Conservation (phyloP, 2,888 invertebrate species). For the Drosophila multiciliata region DNA sequence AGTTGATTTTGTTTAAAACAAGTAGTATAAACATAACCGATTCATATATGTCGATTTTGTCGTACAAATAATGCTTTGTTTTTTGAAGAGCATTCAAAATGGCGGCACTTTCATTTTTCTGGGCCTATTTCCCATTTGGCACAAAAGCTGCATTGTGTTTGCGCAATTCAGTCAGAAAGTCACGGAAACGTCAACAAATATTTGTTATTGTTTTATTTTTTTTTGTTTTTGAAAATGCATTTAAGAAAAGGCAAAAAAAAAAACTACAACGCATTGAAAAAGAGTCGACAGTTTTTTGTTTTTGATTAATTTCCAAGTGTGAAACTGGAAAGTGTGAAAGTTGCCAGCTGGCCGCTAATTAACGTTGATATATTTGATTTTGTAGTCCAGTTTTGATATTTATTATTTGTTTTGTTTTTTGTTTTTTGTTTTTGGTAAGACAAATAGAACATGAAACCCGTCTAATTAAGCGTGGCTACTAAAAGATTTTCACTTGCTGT, state of each 20-base stretch:
- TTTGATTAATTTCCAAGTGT: constrained; percentile 70
- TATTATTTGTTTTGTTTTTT: constrained; percentile 1
- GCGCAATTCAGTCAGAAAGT: constrained; percentile 6
- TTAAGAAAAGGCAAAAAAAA: constrained; percentile 15
- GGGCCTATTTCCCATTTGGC: constrained; percentile 2
- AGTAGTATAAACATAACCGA: constrained; percentile 1
- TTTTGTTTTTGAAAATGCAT: constrained; percentile 52
- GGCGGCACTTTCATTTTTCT: constrained; percentile 9
- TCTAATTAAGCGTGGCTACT: constrained; percentile 55
- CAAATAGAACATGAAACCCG: constrained; percentile 67
- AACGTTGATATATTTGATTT: constrained; percentile 66
- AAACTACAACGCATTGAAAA: constrained; percentile 10
- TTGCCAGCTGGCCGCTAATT: constrained; percentile 62
- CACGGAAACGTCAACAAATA: constrained; percentile 31
- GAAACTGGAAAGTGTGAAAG: constrained; percentile 77
- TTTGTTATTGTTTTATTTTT: constrained; percentile 26
- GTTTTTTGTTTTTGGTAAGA: constrained; percentile 26
- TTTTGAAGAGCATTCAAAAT: background rate
- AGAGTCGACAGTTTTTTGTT: constrained; percentile 8
- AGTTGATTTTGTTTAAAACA: constrained; percentile 1
- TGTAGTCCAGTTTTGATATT: constrained; percentile 34
- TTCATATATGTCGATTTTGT: background rate
- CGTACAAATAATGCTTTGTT: background rate
- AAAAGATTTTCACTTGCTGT: constrained; percentile 55
- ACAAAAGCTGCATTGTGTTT: constrained; percentile 10